These are phyloP conservation scores for Idris sp. DNA, from an alignment of 1,140 invertebrate species.

Conservation along the genomic window DNA sequence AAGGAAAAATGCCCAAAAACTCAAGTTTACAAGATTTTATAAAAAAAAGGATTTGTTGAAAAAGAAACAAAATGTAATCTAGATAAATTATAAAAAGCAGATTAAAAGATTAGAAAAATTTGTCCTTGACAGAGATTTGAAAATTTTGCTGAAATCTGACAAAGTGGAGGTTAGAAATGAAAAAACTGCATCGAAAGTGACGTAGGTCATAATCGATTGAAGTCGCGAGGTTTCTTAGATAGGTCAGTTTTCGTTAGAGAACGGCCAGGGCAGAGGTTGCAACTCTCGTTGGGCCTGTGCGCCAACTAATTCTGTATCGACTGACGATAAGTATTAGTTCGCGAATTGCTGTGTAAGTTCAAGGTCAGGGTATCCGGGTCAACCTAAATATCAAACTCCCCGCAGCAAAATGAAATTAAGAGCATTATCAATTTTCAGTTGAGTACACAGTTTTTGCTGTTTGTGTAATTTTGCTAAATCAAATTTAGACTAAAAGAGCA, in stretches of 20 bases:
- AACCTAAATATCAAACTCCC: constrained; percentile 64
- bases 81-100: too few relatives aligned
- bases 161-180: constrained; percentile 24
- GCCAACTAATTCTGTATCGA: constrained; percentile 11
- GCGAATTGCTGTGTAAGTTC: constrained; percentile 67
- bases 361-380: constrained; percentile 70
- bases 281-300: constrained; percentile 37
- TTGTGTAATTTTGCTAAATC: too few relatives aligned
- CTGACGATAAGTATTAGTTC: constrained; percentile 1
- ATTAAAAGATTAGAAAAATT: too few relatives aligned
- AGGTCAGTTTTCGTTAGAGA: constrained; percentile 62
- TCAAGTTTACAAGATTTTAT: too few relatives aligned
- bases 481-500: too few relatives aligned
- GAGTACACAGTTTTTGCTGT: too few relatives aligned
- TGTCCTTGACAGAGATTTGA: constrained; percentile 20
- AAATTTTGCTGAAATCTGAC: constrained; percentile 9
- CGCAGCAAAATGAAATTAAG: too few relatives aligned
- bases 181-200: constrained; percentile 46
- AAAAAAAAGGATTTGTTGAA: too few relatives aligned
- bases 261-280: constrained; percentile 36
- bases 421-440: too few relatives aligned
- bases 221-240: constrained; percentile 48
- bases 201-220: constrained; percentile 40
- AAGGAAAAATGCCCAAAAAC: too few relatives aligned
- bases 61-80: too few relatives aligned